phyloP scores from a whole-genome alignment of 2,888 invertebrate genomes.

The Sphinx pinastri region DNA sequence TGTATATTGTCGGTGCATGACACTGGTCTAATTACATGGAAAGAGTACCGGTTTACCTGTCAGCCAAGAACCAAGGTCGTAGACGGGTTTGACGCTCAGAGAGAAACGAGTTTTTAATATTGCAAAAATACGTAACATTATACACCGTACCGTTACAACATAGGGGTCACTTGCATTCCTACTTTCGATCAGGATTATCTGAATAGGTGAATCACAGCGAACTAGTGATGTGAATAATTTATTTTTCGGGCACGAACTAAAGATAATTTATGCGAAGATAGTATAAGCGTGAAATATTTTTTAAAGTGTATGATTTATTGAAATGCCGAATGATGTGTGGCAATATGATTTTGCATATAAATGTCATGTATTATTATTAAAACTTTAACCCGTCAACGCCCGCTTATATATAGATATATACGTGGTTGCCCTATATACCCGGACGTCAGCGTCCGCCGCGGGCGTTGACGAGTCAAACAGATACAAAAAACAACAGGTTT shows the following conservation, averaged over 20 bases:
- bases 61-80: slow-evolving; percentile 62
- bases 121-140: slow-evolving; percentile 23
- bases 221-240: slow-evolving; percentile 3
- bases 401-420: too few species aligned
- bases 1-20: background rate
- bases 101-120: slow-evolving; percentile 19
- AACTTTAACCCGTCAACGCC: too few species aligned
- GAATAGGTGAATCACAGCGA: slow-evolving; percentile 10
- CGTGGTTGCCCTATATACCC: too few species aligned
- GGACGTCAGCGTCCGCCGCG: too few species aligned
- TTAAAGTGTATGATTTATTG: background rate
- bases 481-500: too few species aligned
- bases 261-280: background rate
- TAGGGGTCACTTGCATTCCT: slow-evolving; percentile 22
- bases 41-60: slow-evolving; percentile 57
- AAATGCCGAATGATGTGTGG: background rate
- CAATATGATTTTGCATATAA: background rate
- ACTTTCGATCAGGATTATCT: slow-evolving; percentile 7
- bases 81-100: slow-evolving; percentile 58
- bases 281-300: background rate
- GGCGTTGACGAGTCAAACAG: too few species aligned
- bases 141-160: slow-evolving; percentile 18
- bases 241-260: background rate
- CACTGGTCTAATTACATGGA: slow-evolving; percentile 23
- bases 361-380: background rate